These are phyloP conservation scores for Opisthograptis luteolata DNA, from an alignment of 2,888 invertebrate genomes.

Conservation along the genomic window DNA sequence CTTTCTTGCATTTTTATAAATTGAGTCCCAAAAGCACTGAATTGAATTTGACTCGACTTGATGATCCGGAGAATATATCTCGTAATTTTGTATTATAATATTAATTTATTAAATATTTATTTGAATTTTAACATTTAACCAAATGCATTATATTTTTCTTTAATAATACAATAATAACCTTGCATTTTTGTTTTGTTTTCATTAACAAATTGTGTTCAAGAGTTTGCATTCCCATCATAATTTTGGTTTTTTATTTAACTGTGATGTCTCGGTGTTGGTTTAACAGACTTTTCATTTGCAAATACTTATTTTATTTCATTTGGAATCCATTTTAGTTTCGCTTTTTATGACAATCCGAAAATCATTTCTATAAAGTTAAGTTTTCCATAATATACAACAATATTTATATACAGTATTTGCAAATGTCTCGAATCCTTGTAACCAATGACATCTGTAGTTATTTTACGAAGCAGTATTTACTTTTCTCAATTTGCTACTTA, in stretches of 20 bases:
- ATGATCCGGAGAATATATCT: not conserved
- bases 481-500: slow-evolving; percentile 50
- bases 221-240: slow-evolving; percentile 35
- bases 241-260: slow-evolving; percentile 49
- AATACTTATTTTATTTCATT: slow-evolving; percentile 44
- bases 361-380: not conserved
- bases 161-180: slow-evolving; percentile 6
- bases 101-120: not conserved
- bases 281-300: slow-evolving; percentile 68
- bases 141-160: slow-evolving; percentile 28
- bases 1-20: no score
- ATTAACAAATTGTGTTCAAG: slow-evolving; percentile 30
- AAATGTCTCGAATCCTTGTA: slow-evolving; percentile 58
- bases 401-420: slow-evolving; percentile 67
- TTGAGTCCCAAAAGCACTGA: no score
- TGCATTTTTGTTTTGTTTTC: slow-evolving; percentile 30
- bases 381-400: not conserved
- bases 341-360: not conserved
- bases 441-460: slow-evolving; percentile 73
- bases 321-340: not conserved
- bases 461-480: slow-evolving; percentile 76
- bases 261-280: slow-evolving; percentile 77
- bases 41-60: no score
- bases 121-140: slow-evolving; percentile 26
- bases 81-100: not conserved